Conservation (phyloP, 2,113 vertebrate species). For the Apus apus region DNA sequence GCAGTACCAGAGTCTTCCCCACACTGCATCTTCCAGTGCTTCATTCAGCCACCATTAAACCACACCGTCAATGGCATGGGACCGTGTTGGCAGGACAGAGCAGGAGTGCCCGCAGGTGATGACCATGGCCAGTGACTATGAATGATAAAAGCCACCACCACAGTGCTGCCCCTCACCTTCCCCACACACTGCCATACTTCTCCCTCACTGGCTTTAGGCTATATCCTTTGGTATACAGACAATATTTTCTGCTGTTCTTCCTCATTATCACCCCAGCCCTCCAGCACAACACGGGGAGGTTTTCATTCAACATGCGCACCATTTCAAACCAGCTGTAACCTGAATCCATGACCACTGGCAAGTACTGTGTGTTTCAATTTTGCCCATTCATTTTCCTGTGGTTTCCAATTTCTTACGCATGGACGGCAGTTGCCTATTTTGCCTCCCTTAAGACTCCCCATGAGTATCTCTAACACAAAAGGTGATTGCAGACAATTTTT, state of each 20-base stretch:
- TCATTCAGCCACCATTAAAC: rapidly evolving
- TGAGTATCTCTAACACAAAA: not conserved
- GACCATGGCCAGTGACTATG: not conserved
- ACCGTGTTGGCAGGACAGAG: not conserved
- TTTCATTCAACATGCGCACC: not conserved
- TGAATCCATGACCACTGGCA: not conserved
- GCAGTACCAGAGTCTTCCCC: not conserved
- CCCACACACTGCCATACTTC: not conserved
- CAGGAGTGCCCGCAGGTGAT: not conserved
- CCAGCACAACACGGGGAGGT: not conserved
- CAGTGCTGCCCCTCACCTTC: not conserved
- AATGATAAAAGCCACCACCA: not conserved
- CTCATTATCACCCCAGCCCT: not conserved
- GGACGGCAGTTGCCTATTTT: not conserved
- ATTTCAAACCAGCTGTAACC: not conserved
- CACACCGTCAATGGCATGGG: rapidly evolving
- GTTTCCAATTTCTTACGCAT: not conserved
- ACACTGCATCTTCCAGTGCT: not conserved
- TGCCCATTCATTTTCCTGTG: not conserved
- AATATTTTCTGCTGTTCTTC: not conserved
- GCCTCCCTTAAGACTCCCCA: not conserved
- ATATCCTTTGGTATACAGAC: not conserved
- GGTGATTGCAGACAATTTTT: not conserved
- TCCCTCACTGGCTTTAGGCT: not conserved
- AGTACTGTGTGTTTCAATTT: not conserved